Base-by-base conservation (phyloP, 2,888 invertebrate species). In the Nezara viridula region DNA sequence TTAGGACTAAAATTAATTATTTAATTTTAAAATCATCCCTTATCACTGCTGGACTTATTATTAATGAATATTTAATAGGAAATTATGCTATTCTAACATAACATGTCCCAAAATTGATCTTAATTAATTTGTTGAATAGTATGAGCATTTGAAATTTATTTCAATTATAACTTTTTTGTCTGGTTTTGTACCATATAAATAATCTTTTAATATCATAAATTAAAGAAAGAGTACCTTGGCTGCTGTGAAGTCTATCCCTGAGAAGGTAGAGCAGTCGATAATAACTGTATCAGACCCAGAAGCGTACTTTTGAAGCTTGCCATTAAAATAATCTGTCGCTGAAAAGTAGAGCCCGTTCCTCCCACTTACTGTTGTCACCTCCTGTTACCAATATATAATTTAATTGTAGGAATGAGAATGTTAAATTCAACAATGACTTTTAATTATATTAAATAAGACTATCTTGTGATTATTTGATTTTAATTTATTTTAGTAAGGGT, bases 211-310 rank as follows among this genome's bases (percentile, higher is more conserved):
- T 66, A 19, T 37, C 32, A 37, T 21, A 66, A 32, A 6, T 1
- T 16, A 37, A 32, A 73, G 24, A 0, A 1, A 10, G 44, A 37
- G 37, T 89, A 95, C 95, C 93, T 95, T 95, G 12, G 94, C 93
- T 19, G 95, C 94, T 0, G 96, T 95, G 92, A 95, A 95, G 93
- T 97, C 97, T 55, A 96, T 92, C 89, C 94, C 93, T 90, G 94
- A 94, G 90, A 97, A 94, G 90, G 94, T 94, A 1, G 92, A 92
- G 91, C 96, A 96, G 92, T 97, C 95, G 1, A 97, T 92, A 0
- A 95, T 94, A 40, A 95, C 92, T 0, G 95, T 94, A 21, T 94
- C 93, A 47, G 92, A 92, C 91, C 93, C 92, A 92, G 92, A 91
- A 52, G 94, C 94, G 16, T 94, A 94, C 87, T 94, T 93, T 55